Percentiles rank a stretch among this genome's conserved stretches.
These are phyloP conservation scores for Ceriagrion tenellum DNA, from an alignment of 2,888 invertebrate species.

Conservation along the genomic window DNA sequence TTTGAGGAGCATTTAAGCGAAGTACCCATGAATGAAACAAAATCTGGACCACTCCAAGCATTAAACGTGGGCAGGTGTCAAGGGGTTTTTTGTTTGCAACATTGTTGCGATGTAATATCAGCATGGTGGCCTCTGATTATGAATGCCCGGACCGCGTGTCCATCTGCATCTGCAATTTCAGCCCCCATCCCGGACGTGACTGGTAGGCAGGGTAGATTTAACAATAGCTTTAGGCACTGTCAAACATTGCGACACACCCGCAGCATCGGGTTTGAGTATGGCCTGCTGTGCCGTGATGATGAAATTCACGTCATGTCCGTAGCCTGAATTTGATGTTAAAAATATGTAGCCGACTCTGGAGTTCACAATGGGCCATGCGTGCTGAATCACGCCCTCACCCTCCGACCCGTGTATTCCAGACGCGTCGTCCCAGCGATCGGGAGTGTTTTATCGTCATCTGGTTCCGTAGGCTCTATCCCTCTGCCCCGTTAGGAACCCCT, in stretches of 20 bases:
- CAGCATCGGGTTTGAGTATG: neutral
- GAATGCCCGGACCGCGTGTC: neutral
- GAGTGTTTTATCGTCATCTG: constrained; percentile 1
- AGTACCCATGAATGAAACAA: too few relatives aligned
- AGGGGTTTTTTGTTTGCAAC: too few relatives aligned
- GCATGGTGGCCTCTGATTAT: too few relatives aligned
- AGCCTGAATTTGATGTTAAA: neutral
- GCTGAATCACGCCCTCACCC: neutral
- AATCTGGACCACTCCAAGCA: too few relatives aligned
- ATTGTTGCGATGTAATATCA: too few relatives aligned
- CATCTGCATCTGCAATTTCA: neutral
- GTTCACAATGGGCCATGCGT: neutral
- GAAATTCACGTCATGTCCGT: neutral
- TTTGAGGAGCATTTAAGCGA: too few relatives aligned
- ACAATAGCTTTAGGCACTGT: neutral
- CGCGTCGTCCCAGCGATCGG: neutral
- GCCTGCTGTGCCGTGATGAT: neutral
- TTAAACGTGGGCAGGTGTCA: too few relatives aligned
- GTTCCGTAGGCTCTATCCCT: neutral
- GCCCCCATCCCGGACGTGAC: neutral
- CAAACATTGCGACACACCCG: neutral
- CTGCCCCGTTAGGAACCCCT: neutral
- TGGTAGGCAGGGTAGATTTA: neutral
- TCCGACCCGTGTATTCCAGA: neutral
- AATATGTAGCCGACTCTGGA: neutral